Conservation (phyloP, 1,140 invertebrate species). For the Drosophila sulfurigaster region DNA sequence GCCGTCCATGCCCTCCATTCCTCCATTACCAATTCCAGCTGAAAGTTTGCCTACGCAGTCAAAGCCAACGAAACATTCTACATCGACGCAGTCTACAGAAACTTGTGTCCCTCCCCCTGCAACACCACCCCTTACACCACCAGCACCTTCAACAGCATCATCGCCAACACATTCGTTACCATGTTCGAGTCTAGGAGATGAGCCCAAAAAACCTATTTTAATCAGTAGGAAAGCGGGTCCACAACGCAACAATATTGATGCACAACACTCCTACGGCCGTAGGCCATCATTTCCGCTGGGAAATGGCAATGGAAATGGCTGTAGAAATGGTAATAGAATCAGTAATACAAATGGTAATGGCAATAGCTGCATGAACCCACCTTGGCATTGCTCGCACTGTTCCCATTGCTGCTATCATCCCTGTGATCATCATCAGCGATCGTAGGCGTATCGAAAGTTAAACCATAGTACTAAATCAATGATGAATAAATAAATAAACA, state of each 20-base stretch:
- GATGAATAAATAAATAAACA: too few species aligned
- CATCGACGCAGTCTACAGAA: not conserved
- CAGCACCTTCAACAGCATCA: not conserved
- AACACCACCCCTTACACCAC: not conserved
- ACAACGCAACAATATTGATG: not conserved
- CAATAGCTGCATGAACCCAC: slow-evolving; percentile 31
- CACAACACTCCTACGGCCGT: not conserved
- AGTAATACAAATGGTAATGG: slow-evolving; percentile 4
- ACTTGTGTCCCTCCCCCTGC: not conserved
- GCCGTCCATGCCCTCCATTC: too few species aligned
- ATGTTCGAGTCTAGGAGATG: not conserved
- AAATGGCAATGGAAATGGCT: not conserved
- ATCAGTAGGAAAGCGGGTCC: not conserved
- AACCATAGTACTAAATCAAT: too few species aligned
- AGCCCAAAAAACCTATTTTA: not conserved
- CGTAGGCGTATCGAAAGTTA: not conserved
- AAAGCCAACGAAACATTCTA: not conserved
- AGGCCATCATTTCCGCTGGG: not conserved
- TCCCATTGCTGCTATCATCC: slow-evolving; percentile 57
- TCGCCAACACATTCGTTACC: not conserved
- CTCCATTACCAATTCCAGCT: not conserved
- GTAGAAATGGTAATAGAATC: not conserved
- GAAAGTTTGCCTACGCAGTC: not conserved
- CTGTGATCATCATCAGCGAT: not conserved
- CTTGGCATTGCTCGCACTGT: slow-evolving; percentile 55